These are phyloP conservation scores for Murina feae DNA, from an alignment of 2,113 vertebrate genomes.

Conservation along the genomic window DNA sequence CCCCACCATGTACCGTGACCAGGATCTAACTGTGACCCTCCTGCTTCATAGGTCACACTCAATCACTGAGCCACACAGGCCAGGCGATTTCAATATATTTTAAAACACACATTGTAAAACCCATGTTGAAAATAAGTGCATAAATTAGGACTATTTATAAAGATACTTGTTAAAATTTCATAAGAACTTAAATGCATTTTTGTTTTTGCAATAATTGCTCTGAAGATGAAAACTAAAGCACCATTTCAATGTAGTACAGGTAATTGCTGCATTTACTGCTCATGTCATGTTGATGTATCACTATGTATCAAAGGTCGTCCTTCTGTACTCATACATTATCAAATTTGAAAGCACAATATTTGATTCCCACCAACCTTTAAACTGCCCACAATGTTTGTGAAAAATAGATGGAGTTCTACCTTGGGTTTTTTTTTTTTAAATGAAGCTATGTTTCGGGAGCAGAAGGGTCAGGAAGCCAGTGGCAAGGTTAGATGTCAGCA, in stretches of 20 bases:
- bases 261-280: slow-evolving; percentile 94
- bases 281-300: slow-evolving; percentile 97
- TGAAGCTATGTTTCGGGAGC: slow-evolving; percentile 87
- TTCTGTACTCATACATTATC: slow-evolving; percentile 99
- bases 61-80: too few relatives aligned
- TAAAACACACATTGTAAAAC: background rate
- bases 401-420: slow-evolving; percentile 81
- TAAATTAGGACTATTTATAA: slow-evolving; percentile 61
- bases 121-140: slow-evolving; percentile 39
- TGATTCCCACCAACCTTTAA: slow-evolving; percentile 88
- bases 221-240: slow-evolving; percentile 77
- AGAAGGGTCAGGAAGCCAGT: slow-evolving; percentile 93
- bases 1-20: too few relatives aligned
- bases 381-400: slow-evolving; percentile 83
- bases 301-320: slow-evolving; percentile 92
- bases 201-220: slow-evolving; percentile 78
- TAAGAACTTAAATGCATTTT: slow-evolving; percentile 56
- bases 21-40: too few relatives aligned
- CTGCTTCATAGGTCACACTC: too few relatives aligned
- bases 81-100: background rate
- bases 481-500: slow-evolving; percentile 86
- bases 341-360: slow-evolving; percentile 96
- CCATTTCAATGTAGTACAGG: slow-evolving; percentile 80
- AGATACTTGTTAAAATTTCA: slow-evolving; percentile 67
- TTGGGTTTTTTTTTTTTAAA: slow-evolving; percentile 67